These are phyloP conservation scores for Drosophila cardini DNA, from an alignment of 1,140 invertebrate species.

Conservation along the genomic window DNA sequence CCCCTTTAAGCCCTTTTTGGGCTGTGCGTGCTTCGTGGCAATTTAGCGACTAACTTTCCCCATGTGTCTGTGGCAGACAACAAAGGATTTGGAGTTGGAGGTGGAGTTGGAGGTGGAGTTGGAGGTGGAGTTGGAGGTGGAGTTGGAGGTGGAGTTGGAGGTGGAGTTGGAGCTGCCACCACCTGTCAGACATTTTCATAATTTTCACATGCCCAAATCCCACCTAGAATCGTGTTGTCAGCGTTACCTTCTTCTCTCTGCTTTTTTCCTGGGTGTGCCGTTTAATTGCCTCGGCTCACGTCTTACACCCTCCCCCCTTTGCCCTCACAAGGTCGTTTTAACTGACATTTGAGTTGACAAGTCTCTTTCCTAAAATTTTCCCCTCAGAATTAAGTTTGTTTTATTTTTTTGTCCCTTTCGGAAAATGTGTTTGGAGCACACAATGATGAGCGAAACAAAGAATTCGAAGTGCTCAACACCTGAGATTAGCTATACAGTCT, in stretches of 20 bases:
- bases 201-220: conserved; percentile 74
- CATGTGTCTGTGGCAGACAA: conserved; percentile 57
- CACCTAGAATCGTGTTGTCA: conserved; percentile 27
- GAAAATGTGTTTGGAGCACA: conserved; percentile 16
- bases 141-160: conserved; percentile 54
- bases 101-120: background rate
- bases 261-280: conserved; percentile 40
- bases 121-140: background rate
- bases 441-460: conserved; percentile 23
- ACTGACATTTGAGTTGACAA: background rate
- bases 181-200: conserved; percentile 77
- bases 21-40: conserved; percentile 68
- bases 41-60: conserved; percentile 36
- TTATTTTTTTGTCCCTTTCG: background rate
- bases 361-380: background rate
- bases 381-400: background rate
- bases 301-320: background rate
- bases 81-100: conserved; percentile 64
- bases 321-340: conserved; percentile 6
- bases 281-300: conserved; percentile 63
- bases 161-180: background rate
- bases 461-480: background rate
- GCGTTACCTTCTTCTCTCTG: background rate
- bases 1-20: conserved; percentile 9
- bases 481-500: conserved; percentile 39